Evolutionary conservation across 2,888 invertebrate species (phyloP), one percentile per base, ranked within the genome.

Genomic region (Onchidella celtica): DNA sequence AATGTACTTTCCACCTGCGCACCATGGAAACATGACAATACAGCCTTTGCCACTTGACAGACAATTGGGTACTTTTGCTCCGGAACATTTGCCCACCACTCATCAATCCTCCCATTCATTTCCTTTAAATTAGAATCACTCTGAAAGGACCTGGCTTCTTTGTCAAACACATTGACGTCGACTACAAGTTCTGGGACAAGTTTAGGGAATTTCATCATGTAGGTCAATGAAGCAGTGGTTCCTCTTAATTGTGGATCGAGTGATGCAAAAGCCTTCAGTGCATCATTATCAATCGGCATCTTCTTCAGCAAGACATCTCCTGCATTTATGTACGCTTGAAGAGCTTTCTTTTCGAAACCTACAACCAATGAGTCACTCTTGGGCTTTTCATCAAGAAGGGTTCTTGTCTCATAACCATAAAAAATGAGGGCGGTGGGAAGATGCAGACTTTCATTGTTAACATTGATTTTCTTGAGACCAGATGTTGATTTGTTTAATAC

Each of bases 1-100:
- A 32, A 11, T 79, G 59, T 1, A 79, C n/a, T 40, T 72, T 61
- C n/a, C 75, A 36, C 61, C 75, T 81, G 57, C 61, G 36, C 1
- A 61, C 73, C 40, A 21, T 80, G 55, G 17, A n/a, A n/a, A n/a
- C n/a, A n/a, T n/a, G n/a, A n/a, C n/a, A n/a, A n/a, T n/a, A n/a
- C n/a, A n/a, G n/a, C n/a, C n/a, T n/a, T n/a, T n/a, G n/a, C n/a
- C n/a, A 55, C 55, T 21, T 55, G 55, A 55, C 11, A 14, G 55
- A 55, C 55, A 55, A 55, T 55, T 55, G 55, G 55, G 11, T 55
- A 21, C 21, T 14, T 21, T 55, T n/a, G n/a, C n/a, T n/a, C n/a
- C n/a, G n/a, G n/a, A n/a, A n/a, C n/a, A n/a, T n/a, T n/a, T n/a
- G n/a, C n/a, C n/a, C n/a, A n/a, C n/a, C n/a, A n/a, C n/a, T n/a